These are phyloP conservation scores for Nesogale talazaci DNA, from an alignment of 2,113 vertebrate genomes.

Conservation along the genomic window DNA sequence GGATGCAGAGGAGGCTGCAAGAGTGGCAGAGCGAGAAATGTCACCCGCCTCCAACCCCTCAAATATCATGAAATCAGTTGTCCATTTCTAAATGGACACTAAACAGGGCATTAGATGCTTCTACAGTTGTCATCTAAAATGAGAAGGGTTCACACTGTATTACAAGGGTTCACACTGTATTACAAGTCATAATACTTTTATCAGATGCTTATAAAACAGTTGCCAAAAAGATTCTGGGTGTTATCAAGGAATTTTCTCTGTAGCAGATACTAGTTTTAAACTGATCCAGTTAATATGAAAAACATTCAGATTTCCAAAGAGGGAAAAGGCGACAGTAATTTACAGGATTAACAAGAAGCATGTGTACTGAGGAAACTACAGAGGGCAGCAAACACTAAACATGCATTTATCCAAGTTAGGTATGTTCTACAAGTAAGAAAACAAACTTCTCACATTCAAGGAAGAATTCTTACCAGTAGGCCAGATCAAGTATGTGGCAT, in stretches of 20 bases:
- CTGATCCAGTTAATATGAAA: slow-evolving; percentile 69
- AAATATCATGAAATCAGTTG: not conserved
- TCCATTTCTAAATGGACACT: not conserved
- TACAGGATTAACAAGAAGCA: slow-evolving; percentile 64
- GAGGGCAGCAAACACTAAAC: not conserved
- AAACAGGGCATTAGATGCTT: not conserved
- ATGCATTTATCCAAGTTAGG: slow-evolving; percentile 6
- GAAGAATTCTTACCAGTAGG: not conserved
- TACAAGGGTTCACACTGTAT: not conserved
- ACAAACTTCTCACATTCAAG: slow-evolving; percentile 23
- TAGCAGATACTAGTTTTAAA: slow-evolving; percentile 66
- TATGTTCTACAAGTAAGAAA: slow-evolving; percentile 6
- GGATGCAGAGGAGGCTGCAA: not conserved
- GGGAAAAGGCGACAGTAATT: slow-evolving; percentile 65
- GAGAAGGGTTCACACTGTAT: not conserved
- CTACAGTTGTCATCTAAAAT: not conserved
- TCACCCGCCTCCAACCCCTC: too few relatives aligned
- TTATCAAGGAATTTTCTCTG: slow-evolving; percentile 65
- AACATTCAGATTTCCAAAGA: slow-evolving; percentile 43
- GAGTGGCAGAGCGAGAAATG: not conserved
- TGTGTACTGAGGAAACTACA: slow-evolving; percentile 40
- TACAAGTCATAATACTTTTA: not conserved
- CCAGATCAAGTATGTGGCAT: not conserved
- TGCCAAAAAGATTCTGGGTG: not conserved
- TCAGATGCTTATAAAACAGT: not conserved